Base-by-base conservation (phyloP, 2,797 vertebrate species). In the Argya squamiceps region DNA sequence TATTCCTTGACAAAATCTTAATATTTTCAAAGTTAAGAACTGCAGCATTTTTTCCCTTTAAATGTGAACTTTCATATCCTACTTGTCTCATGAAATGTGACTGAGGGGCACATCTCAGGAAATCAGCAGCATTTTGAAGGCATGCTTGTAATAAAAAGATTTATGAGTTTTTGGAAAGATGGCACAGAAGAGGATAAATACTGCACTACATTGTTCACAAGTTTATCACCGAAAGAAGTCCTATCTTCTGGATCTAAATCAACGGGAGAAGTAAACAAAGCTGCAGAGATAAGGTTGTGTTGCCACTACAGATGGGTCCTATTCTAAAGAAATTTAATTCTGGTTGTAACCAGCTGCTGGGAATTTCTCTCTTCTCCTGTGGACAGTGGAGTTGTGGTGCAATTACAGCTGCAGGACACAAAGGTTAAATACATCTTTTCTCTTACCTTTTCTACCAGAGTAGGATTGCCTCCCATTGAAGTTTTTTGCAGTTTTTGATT, bases 221-320 rank as follows among this genome's bases (percentile, higher is more conserved):
- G 50, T 84, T 84, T 84, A 39, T 84, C 63, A 24, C 50, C 73
- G 63, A 73, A 93, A 36, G 65, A 52, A 50, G 15, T 63, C 50
- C 44, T 56, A 7, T 92, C 85, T 93, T 69, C 65, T 90, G 59
- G 23, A 78, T 92, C 68, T 69, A 59, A 89, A 95, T 83, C 88
- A 81, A 30, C 29, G 32, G 27, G 34, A 65, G 56, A 70, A 70
- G 34, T 69, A 95, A 92, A 95, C 50, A 93, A 53, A 94, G 69
- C 95, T 74, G 79, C 47, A 22, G 59, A 83, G 84, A 88, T 59
- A 73, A 92, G 46, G 39, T 46, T 15, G 6, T 30, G 49, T n/a
- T 89, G 53, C 75, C 10, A 6, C 6, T 13, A 30, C 9, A 58
- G 55, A 65, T 9, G 59, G 53, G 43, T 37, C 18, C 15, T 27